Evolutionary conservation across 2,888 invertebrate genomes (phyloP).

Genomic region (Lasioglossum oenotherae): DNA sequence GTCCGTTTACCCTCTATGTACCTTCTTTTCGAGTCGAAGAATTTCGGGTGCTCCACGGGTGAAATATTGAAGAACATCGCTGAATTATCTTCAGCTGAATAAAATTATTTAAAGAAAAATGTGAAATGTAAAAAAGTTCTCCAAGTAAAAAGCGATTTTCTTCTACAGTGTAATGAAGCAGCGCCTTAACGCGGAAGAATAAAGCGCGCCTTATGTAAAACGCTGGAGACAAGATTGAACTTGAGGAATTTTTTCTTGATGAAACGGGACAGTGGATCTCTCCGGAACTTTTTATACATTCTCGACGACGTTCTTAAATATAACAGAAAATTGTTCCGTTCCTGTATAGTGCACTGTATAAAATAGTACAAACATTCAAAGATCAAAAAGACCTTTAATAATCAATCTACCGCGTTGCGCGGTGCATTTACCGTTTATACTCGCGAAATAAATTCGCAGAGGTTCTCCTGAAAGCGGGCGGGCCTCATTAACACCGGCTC

Average conservation of each 20-base stretch:
- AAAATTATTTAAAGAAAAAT: too few relatives aligned
- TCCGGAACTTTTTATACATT: background rate
- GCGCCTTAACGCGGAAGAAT: background rate
- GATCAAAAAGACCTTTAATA: too few relatives aligned
- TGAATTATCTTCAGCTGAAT: too few relatives aligned
- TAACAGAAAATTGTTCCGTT: background rate
- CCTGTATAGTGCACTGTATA: background rate
- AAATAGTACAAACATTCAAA: too few relatives aligned
- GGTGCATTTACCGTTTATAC: too few relatives aligned
- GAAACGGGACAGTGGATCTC: background rate
- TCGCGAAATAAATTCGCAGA: background rate
- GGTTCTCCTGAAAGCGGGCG: too few relatives aligned
- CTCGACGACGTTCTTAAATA: background rate
- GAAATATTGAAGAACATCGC: background rate
- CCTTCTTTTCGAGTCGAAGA: background rate
- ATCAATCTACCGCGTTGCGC: too few relatives aligned
- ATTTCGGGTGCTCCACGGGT: background rate
- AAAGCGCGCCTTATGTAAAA: background rate
- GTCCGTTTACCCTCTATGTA: background rate
- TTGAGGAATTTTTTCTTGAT: background rate
- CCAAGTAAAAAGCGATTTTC: background rate
- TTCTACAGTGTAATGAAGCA: background rate
- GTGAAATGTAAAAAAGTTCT: background rate
- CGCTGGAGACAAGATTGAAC: background rate
- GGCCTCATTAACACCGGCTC: background rate